Conservation (phyloP, 2,113 vertebrate genomes). For the Fregata magnificens region DNA sequence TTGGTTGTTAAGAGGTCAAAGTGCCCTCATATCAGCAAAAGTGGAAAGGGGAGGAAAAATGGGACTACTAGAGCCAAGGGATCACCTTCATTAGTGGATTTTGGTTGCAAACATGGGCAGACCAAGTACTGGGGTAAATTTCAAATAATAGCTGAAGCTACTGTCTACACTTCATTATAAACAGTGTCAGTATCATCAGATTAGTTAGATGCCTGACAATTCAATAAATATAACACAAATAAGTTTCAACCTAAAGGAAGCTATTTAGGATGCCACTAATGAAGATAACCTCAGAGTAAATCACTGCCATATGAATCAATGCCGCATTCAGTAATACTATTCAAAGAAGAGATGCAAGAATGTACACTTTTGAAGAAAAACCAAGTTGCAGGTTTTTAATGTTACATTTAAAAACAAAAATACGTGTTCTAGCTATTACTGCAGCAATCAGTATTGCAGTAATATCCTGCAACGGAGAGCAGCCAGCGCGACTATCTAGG, state of each 20-base stretch:
- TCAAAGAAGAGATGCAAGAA: background rate
- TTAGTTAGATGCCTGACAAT: background rate
- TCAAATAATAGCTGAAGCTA: background rate
- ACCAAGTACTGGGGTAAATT: background rate
- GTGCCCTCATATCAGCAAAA: background rate
- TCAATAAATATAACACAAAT: background rate
- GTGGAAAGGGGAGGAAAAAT: background rate
- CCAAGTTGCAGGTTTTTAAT: background rate
- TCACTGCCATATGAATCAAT: background rate
- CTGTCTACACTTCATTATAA: background rate
- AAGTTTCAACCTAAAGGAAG: background rate
- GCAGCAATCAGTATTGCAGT: background rate
- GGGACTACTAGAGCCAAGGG: background rate
- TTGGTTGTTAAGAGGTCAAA: background rate
- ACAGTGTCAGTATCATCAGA: background rate
- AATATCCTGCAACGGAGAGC: background rate
- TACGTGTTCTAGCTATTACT: background rate
- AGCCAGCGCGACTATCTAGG: background rate
- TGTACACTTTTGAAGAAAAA: background rate
- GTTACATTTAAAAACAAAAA: background rate
- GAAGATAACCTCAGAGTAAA: background rate
- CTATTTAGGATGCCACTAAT: background rate
- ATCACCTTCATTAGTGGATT: background rate
- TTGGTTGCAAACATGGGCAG: background rate
- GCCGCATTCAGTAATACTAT: background rate